Percentiles rank a stretch among this genome's conserved stretches.
Conservation (phyloP, 2,888 invertebrate species). For the Calliscelio sp. region DNA sequence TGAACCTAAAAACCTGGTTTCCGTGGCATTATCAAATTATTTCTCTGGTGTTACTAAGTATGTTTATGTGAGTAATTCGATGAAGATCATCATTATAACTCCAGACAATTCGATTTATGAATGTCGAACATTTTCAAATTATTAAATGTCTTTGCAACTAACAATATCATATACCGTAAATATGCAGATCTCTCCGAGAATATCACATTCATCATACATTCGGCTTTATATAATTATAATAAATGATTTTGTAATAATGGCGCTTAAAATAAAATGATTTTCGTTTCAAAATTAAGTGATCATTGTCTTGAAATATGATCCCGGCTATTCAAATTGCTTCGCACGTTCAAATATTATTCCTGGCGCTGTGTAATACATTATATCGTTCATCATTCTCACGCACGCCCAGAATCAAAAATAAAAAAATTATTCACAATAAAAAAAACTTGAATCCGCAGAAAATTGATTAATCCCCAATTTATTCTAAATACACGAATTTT, state of each 20-base stretch:
- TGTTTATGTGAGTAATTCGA: no score
- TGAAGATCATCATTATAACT: no score
- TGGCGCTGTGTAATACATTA: conserved; percentile 6
- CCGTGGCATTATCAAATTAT: no score
- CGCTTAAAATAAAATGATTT: conserved; percentile 17
- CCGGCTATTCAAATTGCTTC: conserved; percentile 27
- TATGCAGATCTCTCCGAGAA: no score
- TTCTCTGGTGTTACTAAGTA: no score
- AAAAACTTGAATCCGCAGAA: not conserved
- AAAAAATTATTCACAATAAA: conserved; percentile 5
- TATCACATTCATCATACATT: no score
- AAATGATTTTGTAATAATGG: conserved; percentile 11
- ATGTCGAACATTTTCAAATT: no score
- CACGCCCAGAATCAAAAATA: not conserved
- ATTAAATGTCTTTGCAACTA: not conserved
- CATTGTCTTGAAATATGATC: conserved; percentile 28
- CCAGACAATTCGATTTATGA: no score
- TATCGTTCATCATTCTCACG: conserved; percentile 16
- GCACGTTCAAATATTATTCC: conserved; percentile 15
- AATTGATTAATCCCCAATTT: not conserved
- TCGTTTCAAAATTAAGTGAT: conserved; percentile 7
- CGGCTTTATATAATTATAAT: not conserved
- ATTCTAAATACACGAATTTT: no score
- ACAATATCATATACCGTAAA: no score
- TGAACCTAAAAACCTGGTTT: no score